Base-by-base conservation (phyloP, 2,888 invertebrate genomes). In the Artemia sinica region DNA sequence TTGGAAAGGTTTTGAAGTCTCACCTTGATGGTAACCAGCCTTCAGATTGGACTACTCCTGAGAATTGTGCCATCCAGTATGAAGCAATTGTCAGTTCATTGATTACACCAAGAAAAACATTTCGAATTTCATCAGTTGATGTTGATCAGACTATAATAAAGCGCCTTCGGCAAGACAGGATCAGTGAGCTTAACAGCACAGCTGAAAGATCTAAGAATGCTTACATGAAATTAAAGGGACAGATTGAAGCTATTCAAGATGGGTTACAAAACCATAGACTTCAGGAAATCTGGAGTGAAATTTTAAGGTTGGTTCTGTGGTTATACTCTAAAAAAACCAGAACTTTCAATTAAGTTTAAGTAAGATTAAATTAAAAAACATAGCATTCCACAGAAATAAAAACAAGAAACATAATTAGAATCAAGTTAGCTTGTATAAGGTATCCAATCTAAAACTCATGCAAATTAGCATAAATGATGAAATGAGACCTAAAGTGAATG, bases 1-100 rank as follows among this genome's bases (percentile, higher is more conserved):
- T 91, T 1, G 89, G 89, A 67, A 80, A 90, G 58, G 84, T 87
- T 0, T 78, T 92, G 11, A 88, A 88, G 79, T 84, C 87, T 13
- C 85, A 87, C 73, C 85, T 85, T 13, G 89, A 90, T 73, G 81
- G 86, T 66, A 85, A 85, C 73, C 80, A 89, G 70, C 89, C 87
- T 0, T 79, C 82, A 0, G 93, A 89, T 75, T 93, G 89, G 91
- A 93, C 91, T 76, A 91, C 91, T 0, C 91, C 90, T 76, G 89
- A 88, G 78, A 86, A 86, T 73, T 94, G 94, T 79, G 92, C 92
- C 0, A 84, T 89, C 0, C 94, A 94, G 75, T 95, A 93, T 78
- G 86, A 87, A 13, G 84, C 84, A 28, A 77, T 92, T 9, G 77
- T 92, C 18, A 90, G 89, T 75, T 86, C 87, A 77, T 86, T 87